Conservation (phyloP, 2,113 vertebrate genomes). For the Motacilla alba region DNA sequence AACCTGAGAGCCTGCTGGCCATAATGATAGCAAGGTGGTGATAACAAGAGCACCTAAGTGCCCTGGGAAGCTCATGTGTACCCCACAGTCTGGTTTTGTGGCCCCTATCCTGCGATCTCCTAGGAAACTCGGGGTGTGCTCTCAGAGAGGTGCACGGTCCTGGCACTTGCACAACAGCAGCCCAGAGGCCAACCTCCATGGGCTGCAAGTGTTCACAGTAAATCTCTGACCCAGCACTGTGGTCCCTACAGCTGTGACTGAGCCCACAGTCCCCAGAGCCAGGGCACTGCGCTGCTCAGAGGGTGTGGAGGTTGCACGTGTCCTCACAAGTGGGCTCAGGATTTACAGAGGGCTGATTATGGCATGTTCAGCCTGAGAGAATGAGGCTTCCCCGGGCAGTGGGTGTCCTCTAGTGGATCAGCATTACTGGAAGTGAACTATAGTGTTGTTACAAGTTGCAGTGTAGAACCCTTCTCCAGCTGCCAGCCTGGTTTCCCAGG, state of each 20-base stretch:
- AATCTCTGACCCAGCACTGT: background rate
- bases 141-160: fast-evolving
- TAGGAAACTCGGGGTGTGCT: background rate
- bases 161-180: background rate
- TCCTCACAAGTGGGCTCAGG: background rate
- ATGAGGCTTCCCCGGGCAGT: background rate
- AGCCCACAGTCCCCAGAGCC: background rate
- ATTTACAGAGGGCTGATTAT: background rate
- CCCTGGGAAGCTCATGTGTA: background rate
- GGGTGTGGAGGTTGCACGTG: fast-evolving
- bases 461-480: background rate
- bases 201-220: background rate
- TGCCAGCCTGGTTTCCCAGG: background rate
- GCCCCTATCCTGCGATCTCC: background rate
- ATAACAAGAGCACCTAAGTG: background rate
- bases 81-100: fast-evolving
- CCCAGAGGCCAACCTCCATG: background rate
- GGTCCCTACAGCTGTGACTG: fast-evolving
- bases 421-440: background rate
- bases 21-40: background rate
- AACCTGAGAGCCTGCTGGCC: background rate
- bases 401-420: background rate
- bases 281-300: fast-evolving
- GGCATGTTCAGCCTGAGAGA: background rate
- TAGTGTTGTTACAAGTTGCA: background rate